These are phyloP conservation scores for Serranus cabrilla DNA, from an alignment of 2,797 vertebrate genomes.

Conservation along the genomic window DNA sequence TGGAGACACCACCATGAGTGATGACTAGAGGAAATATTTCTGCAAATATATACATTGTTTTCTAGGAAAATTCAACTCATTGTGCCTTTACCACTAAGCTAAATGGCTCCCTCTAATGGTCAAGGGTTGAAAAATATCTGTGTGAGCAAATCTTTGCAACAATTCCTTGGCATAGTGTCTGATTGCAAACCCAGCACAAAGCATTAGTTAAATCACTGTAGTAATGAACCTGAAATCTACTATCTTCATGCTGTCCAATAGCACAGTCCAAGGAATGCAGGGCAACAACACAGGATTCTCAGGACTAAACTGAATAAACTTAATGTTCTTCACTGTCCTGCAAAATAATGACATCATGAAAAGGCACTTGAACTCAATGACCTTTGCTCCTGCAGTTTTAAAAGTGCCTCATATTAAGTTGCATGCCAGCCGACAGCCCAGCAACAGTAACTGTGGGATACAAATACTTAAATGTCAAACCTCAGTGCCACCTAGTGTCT, in stretches of 20 bases:
- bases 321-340: not conserved
- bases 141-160: not conserved
- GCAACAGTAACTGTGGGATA: constrained; percentile 54
- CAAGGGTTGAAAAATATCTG: not conserved
- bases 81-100: not conserved
- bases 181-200: not conserved
- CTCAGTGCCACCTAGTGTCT: constrained; percentile 43
- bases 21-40: no score
- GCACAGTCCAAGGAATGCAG: not conserved
- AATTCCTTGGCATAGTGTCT: not conserved
- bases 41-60: no score
- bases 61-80: no score
- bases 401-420: constrained; percentile 9
- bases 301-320: constrained; percentile 14
- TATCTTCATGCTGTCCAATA: not conserved
- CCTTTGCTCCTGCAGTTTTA: constrained; percentile 1
- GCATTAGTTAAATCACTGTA: no score
- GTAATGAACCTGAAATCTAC: not conserved
- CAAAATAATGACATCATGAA: constrained; percentile 8
- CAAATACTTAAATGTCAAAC: constrained; percentile 35
- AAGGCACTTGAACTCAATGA: not conserved
- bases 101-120: constrained; percentile 12
- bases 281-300: not conserved
- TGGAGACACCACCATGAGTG: no score
- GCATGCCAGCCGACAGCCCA: constrained; percentile 38